Evolutionary conservation across 92 coral and sea anemone genomes (phyloP).

Genomic region (Nematostella vectensis): DNA sequence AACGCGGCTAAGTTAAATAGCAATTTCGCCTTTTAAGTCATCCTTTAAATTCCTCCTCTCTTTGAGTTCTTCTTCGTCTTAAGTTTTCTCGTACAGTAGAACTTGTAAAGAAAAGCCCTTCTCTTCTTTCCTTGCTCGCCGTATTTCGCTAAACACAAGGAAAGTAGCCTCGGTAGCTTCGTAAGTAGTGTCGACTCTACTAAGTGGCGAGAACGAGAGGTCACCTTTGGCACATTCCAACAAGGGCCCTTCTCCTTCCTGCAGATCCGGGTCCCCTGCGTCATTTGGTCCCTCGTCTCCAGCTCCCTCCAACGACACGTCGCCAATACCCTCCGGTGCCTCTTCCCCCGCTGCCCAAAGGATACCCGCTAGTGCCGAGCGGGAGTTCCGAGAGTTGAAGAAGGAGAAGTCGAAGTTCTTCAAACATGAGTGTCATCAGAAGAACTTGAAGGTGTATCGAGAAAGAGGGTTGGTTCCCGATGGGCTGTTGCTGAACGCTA

Average conservation of each 20-base stretch:
- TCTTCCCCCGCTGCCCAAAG: constrained; percentile 3
- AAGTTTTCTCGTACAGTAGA: not conserved
- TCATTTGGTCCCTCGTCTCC: not conserved
- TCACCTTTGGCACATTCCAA: constrained; percentile 24
- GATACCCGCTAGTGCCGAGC: constrained; percentile 13
- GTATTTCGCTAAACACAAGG: not conserved
- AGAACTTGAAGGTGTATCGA: constrained; percentile 17
- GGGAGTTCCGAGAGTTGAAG: constrained; percentile 22
- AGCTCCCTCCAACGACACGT: not conserved
- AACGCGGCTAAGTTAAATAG: too few species aligned
- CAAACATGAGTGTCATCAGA: constrained; percentile 30
- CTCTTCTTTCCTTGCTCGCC: too few species aligned
- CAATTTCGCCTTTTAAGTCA: too few species aligned
- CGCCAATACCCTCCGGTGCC: not conserved
- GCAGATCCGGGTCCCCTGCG: constrained; percentile 10
- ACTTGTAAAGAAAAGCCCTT: not conserved
- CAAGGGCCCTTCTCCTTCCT: constrained; percentile 24
- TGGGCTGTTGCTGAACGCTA: constrained; percentile 14
- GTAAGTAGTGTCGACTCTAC: constrained; percentile 30
- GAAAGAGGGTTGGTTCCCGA: constrained; percentile 27
- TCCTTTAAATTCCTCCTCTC: too few species aligned
- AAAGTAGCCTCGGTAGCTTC: not conserved
- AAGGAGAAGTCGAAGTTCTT: constrained; percentile 20
- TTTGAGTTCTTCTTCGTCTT: not conserved
- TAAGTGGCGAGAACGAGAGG: constrained; percentile 17